Evolutionary conservation across 2,113 vertebrate genomes (phyloP).

Genomic region (Craseonycteris thonglongyai): DNA sequence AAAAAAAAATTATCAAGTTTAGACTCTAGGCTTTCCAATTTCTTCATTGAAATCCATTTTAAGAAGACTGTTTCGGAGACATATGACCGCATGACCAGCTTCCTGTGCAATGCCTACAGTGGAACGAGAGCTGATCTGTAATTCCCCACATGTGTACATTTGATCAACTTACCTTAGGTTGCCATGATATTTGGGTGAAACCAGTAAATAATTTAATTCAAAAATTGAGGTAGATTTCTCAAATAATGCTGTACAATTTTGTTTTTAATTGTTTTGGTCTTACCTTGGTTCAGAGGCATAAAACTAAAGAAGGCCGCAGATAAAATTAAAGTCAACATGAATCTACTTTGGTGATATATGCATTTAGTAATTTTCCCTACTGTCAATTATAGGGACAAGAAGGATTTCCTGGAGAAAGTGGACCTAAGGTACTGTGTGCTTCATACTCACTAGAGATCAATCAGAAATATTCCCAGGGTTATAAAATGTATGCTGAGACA

Average conservation of each 20-base stretch:
- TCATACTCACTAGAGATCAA: neutral
- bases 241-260: neutral
- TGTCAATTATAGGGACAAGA: constrained; percentile 71
- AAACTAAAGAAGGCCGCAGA: neutral
- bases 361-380: neutral
- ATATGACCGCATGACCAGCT: accelerated
- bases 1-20: neutral
- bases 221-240: neutral
- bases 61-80: neutral
- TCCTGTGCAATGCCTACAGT: accelerated
- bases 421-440: constrained; percentile 64
- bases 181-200: neutral
- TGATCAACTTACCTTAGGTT: neutral
- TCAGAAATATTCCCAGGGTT: neutral
- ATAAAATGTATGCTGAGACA: neutral
- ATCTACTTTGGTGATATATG: neutral
- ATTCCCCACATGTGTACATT: neutral
- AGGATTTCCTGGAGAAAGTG: constrained; percentile 73
- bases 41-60: neutral
- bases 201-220: neutral
- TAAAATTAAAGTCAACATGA: neutral
- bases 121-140: neutral
- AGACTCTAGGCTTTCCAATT: neutral
- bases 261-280: neutral
- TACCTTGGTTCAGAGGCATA: neutral